Evolutionary conservation across 2,113 vertebrate species (phyloP), one percentile per base, ranked within the genome.

Genomic region (Sorex fumeus): DNA sequence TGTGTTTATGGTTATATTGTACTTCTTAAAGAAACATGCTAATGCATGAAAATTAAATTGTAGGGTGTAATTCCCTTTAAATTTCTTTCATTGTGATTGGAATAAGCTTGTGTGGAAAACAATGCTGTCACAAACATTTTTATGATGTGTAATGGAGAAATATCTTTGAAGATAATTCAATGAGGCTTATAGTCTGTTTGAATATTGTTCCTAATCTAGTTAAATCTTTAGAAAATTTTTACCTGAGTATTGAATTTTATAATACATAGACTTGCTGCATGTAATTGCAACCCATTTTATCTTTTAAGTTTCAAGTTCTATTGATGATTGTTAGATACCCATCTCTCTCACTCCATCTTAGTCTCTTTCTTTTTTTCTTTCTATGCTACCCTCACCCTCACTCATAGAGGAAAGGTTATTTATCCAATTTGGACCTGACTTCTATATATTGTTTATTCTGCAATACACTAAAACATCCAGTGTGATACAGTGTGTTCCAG

Each of bases 141-240:
- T 15, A 78, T 77, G 75, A 40, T 74, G 47, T 45, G 77, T 93
- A 72, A 76, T 85, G n/a, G 32, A 84, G 43, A 47, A 34, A 43
- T 66, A 67, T 1, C 4, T 82, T 71, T 84, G 25, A 3, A 67
- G 66, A 88, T 76, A 87, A 66, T 8, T 85, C 8, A 91, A 9
- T 71, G 64, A 87, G 25, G 21, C 28, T 43, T 91, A 84, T 2
- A 47, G 12, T 47, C 9, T 93, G 4, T 70, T 86, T 87, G 23
- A 32, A 92, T 87, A 53, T 28, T 72, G 27, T 76, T 90, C 40
- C 36, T 84, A 64, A 85, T 43, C 27, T 83, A 77, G 27, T 71
- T 62, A 81, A 19, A 62, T 1, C 25, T 30, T 66, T 66, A 9
- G 19, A 21, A 60, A 60, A 30, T 83, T 79, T 85, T 79, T 50